Base-by-base conservation (phyloP, 2,797 vertebrate species). In the Pygocentrus nattereri region DNA sequence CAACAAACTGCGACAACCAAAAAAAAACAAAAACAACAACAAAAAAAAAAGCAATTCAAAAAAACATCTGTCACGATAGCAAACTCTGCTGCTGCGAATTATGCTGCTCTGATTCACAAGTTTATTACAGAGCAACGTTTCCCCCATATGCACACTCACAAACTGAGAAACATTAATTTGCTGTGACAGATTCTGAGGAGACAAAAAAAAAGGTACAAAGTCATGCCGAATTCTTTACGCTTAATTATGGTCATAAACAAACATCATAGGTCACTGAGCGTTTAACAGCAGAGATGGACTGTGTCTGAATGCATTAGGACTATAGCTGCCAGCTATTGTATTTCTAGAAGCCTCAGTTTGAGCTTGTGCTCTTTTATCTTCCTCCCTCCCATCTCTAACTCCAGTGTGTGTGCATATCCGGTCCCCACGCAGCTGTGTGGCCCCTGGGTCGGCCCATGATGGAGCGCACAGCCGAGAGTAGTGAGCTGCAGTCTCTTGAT, bases 191-290 rank as follows among this genome's bases (percentile, higher is more conserved):
- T 79, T 87, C 27, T 52, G 59, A 83, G 86, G 86, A 76, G 81
- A 79, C 1, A 10, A n/a, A 23, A 23, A 23, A 34, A 79, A 84
- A 86, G 54, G 38, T 75, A 82, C 47, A 80, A 86, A 87, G 83
- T 84, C 81, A 82, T 84, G 79, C 74, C 78, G 79, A 88, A 80
- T 86, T 87, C 77, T 82, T 93, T 85, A 89, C 82, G 85, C 88
- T 87, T 90, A 82, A 89, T 89, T 85, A 87, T 81, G 84, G 81
- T 77, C 38, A 75, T 83, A 90, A 90, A 91, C 31, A 89, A 90
- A 90, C 31, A 74, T 50, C 50, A 68, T 61, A 87, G 87, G 84
- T 89, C 84, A 83, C 64, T 16, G 70, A 82, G 69, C 80, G 83
- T 80, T 86, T 83, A 85, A 79, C 64, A 61, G 82, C 54, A 67